Evolutionary conservation across 1,140 invertebrate species (phyloP).

Genomic region (Neuroterus valhalla): DNA sequence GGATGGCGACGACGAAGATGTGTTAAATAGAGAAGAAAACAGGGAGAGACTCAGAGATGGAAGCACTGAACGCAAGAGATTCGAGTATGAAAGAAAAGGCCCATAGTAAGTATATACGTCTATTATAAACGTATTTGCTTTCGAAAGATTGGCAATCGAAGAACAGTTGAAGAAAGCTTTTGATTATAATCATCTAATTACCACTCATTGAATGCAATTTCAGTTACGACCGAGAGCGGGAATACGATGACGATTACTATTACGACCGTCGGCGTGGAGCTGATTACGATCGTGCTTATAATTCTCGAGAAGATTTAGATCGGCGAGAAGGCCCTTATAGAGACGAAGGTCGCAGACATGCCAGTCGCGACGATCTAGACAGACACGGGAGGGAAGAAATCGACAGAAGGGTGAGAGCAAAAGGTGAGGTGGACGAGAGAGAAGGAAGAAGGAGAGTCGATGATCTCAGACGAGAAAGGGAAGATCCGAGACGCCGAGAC

Average conservation of each 20-base stretch:
- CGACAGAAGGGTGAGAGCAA: slow-evolving; percentile 64
- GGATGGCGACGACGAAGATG: slow-evolving; percentile 70
- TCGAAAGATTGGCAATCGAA: slow-evolving; percentile 28
- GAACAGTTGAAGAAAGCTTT: not conserved
- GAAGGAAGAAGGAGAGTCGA: slow-evolving; percentile 65
- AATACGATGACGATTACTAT: slow-evolving; percentile 75
- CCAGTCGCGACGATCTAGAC: slow-evolving; percentile 68
- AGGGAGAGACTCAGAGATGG: slow-evolving; percentile 66
- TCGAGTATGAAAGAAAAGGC: slow-evolving; percentile 66
- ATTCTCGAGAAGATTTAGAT: slow-evolving; percentile 68
- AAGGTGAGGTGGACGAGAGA: slow-evolving; percentile 71
- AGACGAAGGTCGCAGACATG: slow-evolving; percentile 65
- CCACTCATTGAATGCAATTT: slow-evolving; percentile 41
- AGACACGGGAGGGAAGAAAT: slow-evolving; percentile 61
- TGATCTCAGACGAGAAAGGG: slow-evolving; percentile 62
- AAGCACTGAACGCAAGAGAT: slow-evolving; percentile 65
- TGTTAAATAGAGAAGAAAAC: slow-evolving; percentile 69
- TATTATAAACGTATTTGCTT: slow-evolving; percentile 29
- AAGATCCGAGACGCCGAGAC: slow-evolving; percentile 61
- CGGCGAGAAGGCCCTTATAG: slow-evolving; percentile 65
- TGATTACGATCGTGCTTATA: slow-evolving; percentile 69
- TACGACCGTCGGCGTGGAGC: slow-evolving; percentile 71
- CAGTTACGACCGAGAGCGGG: slow-evolving; percentile 67
- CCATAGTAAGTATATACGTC: slow-evolving; percentile 59
- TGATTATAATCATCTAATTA: not conserved